A percentile compares a stretch with the other conserved stretches of the same genome.
phyloP scores from a whole-genome alignment of 1,140 invertebrate species.

The Latrodectus geometricus region DNA sequence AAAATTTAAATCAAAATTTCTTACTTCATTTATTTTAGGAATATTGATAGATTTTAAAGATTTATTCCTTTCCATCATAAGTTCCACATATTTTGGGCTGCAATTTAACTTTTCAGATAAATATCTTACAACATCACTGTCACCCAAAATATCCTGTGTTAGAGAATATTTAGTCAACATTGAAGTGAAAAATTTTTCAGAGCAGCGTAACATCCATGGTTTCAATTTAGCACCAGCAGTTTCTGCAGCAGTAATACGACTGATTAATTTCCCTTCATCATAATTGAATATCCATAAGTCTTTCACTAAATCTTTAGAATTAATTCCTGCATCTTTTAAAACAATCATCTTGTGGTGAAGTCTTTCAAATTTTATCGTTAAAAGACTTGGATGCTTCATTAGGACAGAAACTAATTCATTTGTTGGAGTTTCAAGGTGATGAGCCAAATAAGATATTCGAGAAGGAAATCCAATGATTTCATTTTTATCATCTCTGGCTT shows the following conservation, averaged over 20 bases:
- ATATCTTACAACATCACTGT: conserved; percentile 20
- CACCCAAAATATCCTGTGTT: conserved; percentile 27
- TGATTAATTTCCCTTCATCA: conserved; percentile 12
- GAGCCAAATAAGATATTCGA: conserved; percentile 30
- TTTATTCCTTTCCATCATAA: conserved; percentile 38
- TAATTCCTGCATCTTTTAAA: conserved; percentile 35
- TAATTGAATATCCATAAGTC: conserved; percentile 59
- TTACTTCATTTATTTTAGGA: conserved; percentile 44
- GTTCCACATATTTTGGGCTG: conserved; percentile 31
- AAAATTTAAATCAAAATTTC: not conserved
- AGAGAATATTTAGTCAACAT: not conserved
- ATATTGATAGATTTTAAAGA: conserved; percentile 27
- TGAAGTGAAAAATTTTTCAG: conserved; percentile 28
- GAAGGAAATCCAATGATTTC: conserved; percentile 17
- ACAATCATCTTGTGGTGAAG: conserved; percentile 41
- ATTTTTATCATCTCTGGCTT: conserved; percentile 5
- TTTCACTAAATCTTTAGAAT: conserved; percentile 34
- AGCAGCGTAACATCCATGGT: conserved; percentile 51
- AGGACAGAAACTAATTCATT: conserved; percentile 8
- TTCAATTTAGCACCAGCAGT: conserved; percentile 24
- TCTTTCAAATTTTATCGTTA: conserved; percentile 36
- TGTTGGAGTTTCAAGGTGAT: conserved; percentile 4
- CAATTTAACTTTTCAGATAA: conserved; percentile 39
- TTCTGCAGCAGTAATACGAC: conserved; percentile 26
- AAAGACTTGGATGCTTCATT: conserved; percentile 28